Evolutionary conservation across 2,113 vertebrate genomes (phyloP).

Genomic region (Pterocles gutturalis): DNA sequence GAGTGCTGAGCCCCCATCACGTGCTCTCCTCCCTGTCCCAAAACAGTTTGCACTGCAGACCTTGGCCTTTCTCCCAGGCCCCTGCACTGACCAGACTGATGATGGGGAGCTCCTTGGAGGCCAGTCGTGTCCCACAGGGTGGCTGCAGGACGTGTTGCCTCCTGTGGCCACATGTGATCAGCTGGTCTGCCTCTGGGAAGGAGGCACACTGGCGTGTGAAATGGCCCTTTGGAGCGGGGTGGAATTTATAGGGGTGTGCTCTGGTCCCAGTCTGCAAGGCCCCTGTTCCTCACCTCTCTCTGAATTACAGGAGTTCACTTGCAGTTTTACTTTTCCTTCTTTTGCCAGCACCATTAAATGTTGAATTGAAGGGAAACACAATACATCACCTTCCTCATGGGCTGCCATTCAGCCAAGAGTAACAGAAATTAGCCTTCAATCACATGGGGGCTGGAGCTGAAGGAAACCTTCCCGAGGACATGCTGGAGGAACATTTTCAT

Average conservation of each 20-base stretch:
- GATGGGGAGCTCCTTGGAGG: not conserved
- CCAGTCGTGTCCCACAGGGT: not conserved
- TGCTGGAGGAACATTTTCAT: slow-evolving; percentile 56
- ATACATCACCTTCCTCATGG: slow-evolving; percentile 33
- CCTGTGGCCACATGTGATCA: not conserved
- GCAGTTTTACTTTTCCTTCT: not conserved
- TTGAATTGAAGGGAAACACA: not conserved
- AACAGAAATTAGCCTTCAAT: slow-evolving; percentile 65
- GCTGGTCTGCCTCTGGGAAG: not conserved
- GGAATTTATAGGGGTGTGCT: not conserved
- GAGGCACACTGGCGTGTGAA: not conserved
- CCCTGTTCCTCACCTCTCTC: not conserved
- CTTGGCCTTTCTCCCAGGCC: not conserved
- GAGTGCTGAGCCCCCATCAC: not conserved
- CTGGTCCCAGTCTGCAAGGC: rapidly evolving
- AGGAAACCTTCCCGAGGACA: slow-evolving; percentile 40
- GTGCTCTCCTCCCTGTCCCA: not conserved
- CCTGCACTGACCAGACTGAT: not conserved
- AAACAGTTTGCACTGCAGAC: not conserved
- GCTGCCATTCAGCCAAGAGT: slow-evolving; percentile 37
- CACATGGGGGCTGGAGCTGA: not conserved
- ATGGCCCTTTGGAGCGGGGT: not conserved
- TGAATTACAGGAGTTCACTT: not conserved
- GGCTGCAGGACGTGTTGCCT: not conserved
- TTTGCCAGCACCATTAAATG: slow-evolving; percentile 5